Percentiles rank a stretch among this genome's conserved stretches.
Conservation (phyloP, 2,113 vertebrate species). For the Scomber scombrus region DNA sequence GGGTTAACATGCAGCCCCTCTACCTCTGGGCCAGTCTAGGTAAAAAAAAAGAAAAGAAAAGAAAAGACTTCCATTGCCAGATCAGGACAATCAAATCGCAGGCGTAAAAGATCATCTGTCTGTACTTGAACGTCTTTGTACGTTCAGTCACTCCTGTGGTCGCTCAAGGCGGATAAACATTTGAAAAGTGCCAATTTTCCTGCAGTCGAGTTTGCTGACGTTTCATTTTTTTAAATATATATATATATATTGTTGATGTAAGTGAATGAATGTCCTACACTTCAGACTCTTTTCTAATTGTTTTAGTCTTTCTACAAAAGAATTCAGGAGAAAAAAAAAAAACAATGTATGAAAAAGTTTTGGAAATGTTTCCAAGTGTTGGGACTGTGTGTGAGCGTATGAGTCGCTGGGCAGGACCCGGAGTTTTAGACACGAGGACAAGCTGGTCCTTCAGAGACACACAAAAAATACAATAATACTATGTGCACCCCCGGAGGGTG, state of each 20-base stretch:
- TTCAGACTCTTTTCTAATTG: slow-evolving; percentile 23
- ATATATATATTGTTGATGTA: background rate
- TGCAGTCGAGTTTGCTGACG: background rate
- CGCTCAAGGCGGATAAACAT: background rate
- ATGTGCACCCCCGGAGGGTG: slow-evolving; percentile 70
- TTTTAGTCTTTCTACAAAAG: slow-evolving; percentile 3
- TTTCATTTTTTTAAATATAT: background rate
- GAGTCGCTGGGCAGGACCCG: slow-evolving; percentile 72
- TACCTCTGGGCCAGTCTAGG: slow-evolving; percentile 39
- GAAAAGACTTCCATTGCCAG: slow-evolving; percentile 9
- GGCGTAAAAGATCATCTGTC: background rate
- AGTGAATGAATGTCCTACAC: background rate
- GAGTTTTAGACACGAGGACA: slow-evolving; percentile 60
- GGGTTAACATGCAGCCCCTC: slow-evolving; percentile 4
- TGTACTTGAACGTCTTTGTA: background rate
- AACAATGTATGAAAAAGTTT: background rate
- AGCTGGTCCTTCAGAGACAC: slow-evolving; percentile 59
- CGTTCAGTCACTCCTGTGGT: background rate
- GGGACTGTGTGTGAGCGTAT: background rate
- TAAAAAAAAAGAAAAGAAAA: no score
- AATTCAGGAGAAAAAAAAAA: slow-evolving; percentile 1
- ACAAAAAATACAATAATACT: background rate
- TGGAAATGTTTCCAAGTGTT: background rate
- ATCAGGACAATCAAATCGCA: background rate
- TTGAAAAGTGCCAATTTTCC: slow-evolving; percentile 34